phyloP scores from a whole-genome alignment of 2,113 vertebrate genomes.

The Apaloderma vittatum region DNA sequence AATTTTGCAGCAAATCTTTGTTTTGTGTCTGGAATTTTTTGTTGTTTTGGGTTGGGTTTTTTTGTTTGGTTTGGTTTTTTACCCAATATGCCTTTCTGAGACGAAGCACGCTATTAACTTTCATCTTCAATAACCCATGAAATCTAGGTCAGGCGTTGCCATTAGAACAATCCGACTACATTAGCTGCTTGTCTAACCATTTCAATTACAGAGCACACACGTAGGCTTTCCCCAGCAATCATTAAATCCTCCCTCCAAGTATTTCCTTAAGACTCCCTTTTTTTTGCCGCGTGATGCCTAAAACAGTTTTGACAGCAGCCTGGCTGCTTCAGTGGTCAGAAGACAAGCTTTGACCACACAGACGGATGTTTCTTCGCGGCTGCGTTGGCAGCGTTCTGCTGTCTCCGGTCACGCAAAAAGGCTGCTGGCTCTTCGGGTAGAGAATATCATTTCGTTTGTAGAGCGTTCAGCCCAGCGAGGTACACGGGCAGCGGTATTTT shows the following conservation, averaged over 20 bases:
- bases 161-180: constrained; percentile 35
- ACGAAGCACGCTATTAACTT: background rate
- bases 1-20: background rate
- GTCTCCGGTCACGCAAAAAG: background rate
- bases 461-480: background rate
- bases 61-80: background rate
- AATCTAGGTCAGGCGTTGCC: constrained; percentile 57
- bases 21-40: background rate
- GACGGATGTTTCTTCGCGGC: background rate
- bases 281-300: background rate
- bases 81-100: background rate
- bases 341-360: background rate
- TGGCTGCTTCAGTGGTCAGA: background rate
- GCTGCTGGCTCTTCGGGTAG: background rate
- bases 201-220: background rate
- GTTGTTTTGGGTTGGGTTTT: background rate
- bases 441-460: background rate
- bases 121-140: constrained; percentile 33
- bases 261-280: background rate
- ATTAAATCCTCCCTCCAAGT: constrained; percentile 29
- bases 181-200: constrained; percentile 27
- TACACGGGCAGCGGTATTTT: background rate
- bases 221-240: constrained; percentile 4
- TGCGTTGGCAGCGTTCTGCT: background rate
- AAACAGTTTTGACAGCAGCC: background rate